Percentiles rank a stretch among this genome's conserved stretches.
phyloP scores from a whole-genome alignment of 2,797 vertebrate species.

The Saxicola maurus region DNA sequence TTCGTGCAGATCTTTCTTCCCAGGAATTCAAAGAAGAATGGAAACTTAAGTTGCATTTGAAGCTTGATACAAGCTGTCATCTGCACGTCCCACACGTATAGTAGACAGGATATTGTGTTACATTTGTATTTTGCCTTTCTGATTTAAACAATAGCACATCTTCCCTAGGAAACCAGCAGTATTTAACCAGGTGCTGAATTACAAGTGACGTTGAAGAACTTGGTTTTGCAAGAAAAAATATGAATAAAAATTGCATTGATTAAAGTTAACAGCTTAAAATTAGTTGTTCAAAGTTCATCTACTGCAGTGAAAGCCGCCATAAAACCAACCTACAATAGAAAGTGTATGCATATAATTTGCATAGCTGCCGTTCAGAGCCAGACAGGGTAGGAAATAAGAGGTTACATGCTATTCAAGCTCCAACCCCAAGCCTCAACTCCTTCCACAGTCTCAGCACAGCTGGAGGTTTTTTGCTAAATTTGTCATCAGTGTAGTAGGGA shows the following conservation, averaged over 20 bases:
- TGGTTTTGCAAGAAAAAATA: background rate
- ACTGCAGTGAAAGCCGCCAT: background rate
- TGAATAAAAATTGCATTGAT: background rate
- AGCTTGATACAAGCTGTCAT: background rate
- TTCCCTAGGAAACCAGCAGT: background rate
- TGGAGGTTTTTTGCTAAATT: constrained; percentile 15
- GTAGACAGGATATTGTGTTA: background rate
- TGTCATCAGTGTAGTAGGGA: background rate
- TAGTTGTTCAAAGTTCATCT: background rate
- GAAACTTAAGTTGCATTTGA: background rate
- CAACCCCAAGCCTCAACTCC: background rate
- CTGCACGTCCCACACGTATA: rapidly evolving
- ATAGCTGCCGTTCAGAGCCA: background rate
- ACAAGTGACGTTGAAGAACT: background rate
- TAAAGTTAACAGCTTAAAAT: background rate
- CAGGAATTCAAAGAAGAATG: background rate
- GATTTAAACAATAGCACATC: background rate
- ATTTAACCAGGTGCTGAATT: background rate
- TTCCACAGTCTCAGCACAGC: background rate
- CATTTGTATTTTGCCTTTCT: background rate
- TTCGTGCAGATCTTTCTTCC: background rate
- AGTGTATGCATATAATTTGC: background rate
- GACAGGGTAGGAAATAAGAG: background rate
- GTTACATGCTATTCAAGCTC: background rate
- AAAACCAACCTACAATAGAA: background rate